Percentiles rank a stretch among this genome's conserved stretches.
Conservation (phyloP, 2,113 vertebrate genomes). For the Orthonyx spaldingii region DNA sequence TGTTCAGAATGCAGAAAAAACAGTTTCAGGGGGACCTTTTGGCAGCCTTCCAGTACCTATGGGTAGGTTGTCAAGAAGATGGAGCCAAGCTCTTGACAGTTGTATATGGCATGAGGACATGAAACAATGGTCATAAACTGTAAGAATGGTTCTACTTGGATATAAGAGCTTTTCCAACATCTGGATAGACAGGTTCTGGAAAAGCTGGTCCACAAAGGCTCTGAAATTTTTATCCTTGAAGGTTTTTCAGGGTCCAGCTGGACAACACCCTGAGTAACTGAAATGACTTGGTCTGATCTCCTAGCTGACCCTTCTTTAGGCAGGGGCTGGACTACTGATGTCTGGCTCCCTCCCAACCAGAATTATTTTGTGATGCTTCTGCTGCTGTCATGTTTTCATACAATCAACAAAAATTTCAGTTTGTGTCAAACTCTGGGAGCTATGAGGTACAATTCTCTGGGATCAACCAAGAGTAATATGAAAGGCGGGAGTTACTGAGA, state of each 20-base stretch:
- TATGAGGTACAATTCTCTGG: background rate
- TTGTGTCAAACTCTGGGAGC: background rate
- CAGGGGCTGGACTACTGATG: background rate
- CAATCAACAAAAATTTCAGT: background rate
- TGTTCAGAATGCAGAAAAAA: background rate
- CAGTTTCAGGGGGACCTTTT: background rate
- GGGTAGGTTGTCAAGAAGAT: background rate
- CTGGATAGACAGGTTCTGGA: background rate
- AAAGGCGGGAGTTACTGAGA: background rate
- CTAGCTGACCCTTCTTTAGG: background rate
- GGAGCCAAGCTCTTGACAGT: background rate
- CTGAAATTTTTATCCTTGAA: background rate
- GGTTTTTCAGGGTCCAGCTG: background rate
- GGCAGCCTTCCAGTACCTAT: background rate
- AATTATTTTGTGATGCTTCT: background rate
- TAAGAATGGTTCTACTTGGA: background rate
- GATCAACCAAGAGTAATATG: background rate
- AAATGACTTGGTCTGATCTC: background rate
- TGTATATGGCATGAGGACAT: background rate
- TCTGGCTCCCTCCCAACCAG: accelerated
- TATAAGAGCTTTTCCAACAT: background rate
- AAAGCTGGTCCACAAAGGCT: background rate
- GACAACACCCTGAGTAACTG: background rate
- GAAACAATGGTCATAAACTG: background rate
- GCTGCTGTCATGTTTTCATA: background rate